Base-by-base conservation (phyloP, 2,888 invertebrate species). In the Luperina testacea region DNA sequence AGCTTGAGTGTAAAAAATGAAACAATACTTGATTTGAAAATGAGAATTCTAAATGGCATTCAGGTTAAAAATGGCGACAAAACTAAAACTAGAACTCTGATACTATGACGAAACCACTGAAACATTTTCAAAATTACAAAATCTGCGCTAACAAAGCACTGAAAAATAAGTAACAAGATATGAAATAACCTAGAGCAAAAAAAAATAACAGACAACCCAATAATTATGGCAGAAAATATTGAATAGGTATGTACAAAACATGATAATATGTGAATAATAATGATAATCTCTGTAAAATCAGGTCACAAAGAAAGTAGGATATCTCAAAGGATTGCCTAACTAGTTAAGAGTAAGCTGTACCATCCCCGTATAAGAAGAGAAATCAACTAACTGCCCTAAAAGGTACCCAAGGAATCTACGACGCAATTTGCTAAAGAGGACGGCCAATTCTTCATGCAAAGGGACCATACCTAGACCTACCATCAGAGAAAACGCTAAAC, bases 401-500 rank as follows among this genome's bases (percentile, higher is more conserved):
- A 27, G 68, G 68, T 24, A 0, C 1, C 27, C 32, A 69, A 63
- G 32, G n/a, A 63, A 70, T 69, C 38, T 38, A 45, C 51, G 45
- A 27, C 6, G 59, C 51, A 27, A 65, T 83, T 59, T 13, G n/a
- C 64, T 53, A 61, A 61, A 48, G 27, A 59, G 15, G 48, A 32
- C 32, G 42, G 0, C 80, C 57, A 83, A 69, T 42, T 83, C 32
- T 64, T 83, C 48, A 64, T 83, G 69, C 78, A 64, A 80, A 83
- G 8, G n/a, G 20, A 38, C 42, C 45, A 17, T 32, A 48, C 17
- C 11, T 27, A 63, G n/a, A 48, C 17, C 8, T 27, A 63, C n/a
- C 1, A 32, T 15, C 57, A n/a, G 15, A 38, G 38, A 57, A 57
- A 57, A 64, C 24, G 17, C 48, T 27, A 38, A 59, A 15, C 38